Evolutionary conservation across 2,888 invertebrate species (phyloP).

Genomic region (Laothoe populi): DNA sequence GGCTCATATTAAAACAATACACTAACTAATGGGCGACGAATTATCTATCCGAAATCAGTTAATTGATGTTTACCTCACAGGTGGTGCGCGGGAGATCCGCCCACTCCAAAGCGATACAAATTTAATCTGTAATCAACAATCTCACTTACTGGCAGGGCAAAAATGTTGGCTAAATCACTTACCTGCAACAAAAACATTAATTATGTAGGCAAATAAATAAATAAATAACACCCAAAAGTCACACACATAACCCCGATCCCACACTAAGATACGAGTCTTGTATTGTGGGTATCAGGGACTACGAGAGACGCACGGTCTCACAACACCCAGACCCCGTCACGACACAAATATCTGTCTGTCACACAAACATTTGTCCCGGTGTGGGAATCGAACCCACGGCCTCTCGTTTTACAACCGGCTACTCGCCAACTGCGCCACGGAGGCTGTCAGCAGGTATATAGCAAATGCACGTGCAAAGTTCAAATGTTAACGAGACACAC

Average conservation of each 20-base stretch:
- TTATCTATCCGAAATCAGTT: conserved; percentile 79
- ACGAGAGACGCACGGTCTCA: too few species aligned
- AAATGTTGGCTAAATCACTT: conserved; percentile 46
- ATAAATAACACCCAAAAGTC: conserved; percentile 24
- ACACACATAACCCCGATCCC: too few species aligned
- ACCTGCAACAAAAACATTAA: conserved; percentile 72
- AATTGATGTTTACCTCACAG: conserved; percentile 79
- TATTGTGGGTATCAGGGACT: too few species aligned
- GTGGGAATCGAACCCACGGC: too few species aligned
- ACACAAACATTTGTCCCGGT: too few species aligned
- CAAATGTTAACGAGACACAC: conserved; percentile 64
- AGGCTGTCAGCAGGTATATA: too few species aligned
- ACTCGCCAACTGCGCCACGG: too few species aligned
- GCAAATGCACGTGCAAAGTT: conserved; percentile 47
- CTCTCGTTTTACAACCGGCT: too few species aligned
- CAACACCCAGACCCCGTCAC: too few species aligned
- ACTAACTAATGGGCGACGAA: conserved; percentile 74
- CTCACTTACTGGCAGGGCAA: conserved; percentile 56
- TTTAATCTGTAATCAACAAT: conserved; percentile 42
- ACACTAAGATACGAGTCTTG: too few species aligned
- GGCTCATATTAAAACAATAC: conserved; percentile 82
- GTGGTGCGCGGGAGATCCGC: conserved; percentile 46
- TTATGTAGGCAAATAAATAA: conserved; percentile 30
- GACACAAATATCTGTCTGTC: too few species aligned
- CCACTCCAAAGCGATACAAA: conserved; percentile 44